Evolutionary conservation across 2,888 invertebrate genomes (phyloP), one percentile per base, ranked within the genome.

Genomic region (Cataglyphis albicans): DNA sequence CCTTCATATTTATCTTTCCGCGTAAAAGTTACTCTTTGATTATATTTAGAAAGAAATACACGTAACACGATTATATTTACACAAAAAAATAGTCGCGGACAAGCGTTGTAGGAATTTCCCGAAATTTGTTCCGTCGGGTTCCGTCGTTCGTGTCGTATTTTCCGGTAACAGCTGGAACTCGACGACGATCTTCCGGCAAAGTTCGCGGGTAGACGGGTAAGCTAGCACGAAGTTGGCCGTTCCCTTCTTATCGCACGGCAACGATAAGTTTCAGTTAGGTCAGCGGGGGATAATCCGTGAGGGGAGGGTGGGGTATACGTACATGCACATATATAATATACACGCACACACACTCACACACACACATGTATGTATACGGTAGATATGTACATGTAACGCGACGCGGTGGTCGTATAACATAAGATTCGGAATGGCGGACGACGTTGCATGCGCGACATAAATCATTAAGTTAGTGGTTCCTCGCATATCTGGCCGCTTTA

Each of bases 391-490:
- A 38, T 29, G 67, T 68, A 41, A 76, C 38, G 41, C 67, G 76
- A 57, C 78, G n/a, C 61, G 84, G 32, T 35, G 44, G 48, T 59
- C 73, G 80, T 86, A 65, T 75, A 82, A 74, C 70, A 83, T 64
- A 80, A 83, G 85, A 85, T 83, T 80, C 55, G 64, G 70, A 86
- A 86, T 67, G 78, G 65, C 64, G 65, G 73, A 38, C 48, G 75
- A 70, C 72, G 81, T 65, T 76, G 72, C 73, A 83, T 83, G 81
- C 73, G 83, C 57, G 72, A 63, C 83, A 83, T 86, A 86, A 86
- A 86, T 86, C 81, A 83, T 84, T 82, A 84, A 84, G 81, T 85
- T 85, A 76, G 84, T 74, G 67, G 81, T 70, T 84, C 63, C 84
- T 70, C 73, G 70, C 84, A 65, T 81, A 81, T 86, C 83, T 81